Base-by-base conservation (phyloP, 1,140 invertebrate species). In the Reticulitermes speratus region DNA sequence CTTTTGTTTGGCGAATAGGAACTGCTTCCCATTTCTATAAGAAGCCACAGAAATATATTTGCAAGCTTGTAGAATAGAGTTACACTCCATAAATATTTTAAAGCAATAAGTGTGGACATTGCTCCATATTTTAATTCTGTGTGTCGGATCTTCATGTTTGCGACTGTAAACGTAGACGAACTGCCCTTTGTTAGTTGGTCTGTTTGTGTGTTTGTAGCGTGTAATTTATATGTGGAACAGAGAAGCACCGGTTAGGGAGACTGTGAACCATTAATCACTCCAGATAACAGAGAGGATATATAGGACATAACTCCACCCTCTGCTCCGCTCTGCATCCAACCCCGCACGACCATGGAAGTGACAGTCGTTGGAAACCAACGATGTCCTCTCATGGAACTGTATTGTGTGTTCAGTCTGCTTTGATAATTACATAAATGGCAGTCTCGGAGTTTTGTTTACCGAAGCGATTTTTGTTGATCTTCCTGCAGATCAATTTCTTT, bases 151-250 rank as follows among this genome's bases (percentile, higher is more conserved):
- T 21, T 23, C 16, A 23, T 65, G 59, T 65, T 65, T 65, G 59
- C 21, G 59, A 65, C 59, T 65, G 25, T 65, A 65, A 65, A n/a
- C 59, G 25, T n/a, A 23, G 14, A 65, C 59, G 59, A 65, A 8
- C 59, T 65, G 59, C 1, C 59, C 59, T 65, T 65, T n/a, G 59
- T 65, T 65, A 8, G 14, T 65, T 11, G 21, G 59, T 65, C 19
- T 65, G 59, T 65, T 65, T 65, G 59, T 65, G 59, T 65, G 59
- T 65, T 65, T 65, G 59, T 65, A 65, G 59, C 59, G 59, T 65
- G 59, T 65, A 65, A 65, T 65, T 65, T 65, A 65, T 65, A 65
- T 65, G 19, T 65, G 59, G 59, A 65, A 65, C 59, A 65, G 21
- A 65, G 59, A 23, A 65, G 59, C 59, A 65, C 59, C 59, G 59